phyloP scores from a whole-genome alignment of 2,797 vertebrate species.

The Galago senegalensis region DNA sequence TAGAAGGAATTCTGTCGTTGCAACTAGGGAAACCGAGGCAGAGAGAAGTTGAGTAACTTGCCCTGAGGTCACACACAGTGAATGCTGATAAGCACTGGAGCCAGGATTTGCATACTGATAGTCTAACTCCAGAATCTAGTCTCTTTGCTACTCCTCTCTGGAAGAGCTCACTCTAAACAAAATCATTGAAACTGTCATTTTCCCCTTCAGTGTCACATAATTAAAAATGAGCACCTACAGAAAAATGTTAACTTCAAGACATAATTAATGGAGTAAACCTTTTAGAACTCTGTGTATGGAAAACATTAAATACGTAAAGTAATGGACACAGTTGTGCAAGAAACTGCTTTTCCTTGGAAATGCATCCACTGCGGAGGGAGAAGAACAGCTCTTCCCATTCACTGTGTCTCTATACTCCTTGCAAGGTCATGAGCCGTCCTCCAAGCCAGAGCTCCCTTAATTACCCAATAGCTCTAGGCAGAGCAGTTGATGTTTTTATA shows the following conservation, averaged over 20 bases:
- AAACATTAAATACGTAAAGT: neutral
- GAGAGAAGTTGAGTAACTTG: neutral
- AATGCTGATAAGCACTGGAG: neutral
- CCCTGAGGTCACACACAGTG: neutral
- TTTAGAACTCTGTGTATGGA: neutral
- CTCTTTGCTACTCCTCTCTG: neutral
- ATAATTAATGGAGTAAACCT: neutral
- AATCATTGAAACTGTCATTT: constrained; percentile 7
- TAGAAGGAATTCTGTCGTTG: neutral
- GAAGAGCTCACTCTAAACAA: neutral
- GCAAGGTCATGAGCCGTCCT: neutral
- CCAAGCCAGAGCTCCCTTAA: neutral
- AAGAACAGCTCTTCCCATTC: neutral
- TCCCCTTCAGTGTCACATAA: neutral
- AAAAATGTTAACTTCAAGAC: constrained; percentile 35
- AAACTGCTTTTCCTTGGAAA: neutral
- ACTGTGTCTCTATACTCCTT: neutral
- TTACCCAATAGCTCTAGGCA: constrained; percentile 65
- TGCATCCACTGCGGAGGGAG: neutral
- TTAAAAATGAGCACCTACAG: constrained; percentile 35
- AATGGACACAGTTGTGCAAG: neutral
- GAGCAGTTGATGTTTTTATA: constrained; percentile 72
- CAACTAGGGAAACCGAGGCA: neutral
- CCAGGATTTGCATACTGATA: neutral
- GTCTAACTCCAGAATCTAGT: neutral